Evolutionary conservation across 2,888 invertebrate genomes (phyloP).

Genomic region (Eupithecia dodoneata): DNA sequence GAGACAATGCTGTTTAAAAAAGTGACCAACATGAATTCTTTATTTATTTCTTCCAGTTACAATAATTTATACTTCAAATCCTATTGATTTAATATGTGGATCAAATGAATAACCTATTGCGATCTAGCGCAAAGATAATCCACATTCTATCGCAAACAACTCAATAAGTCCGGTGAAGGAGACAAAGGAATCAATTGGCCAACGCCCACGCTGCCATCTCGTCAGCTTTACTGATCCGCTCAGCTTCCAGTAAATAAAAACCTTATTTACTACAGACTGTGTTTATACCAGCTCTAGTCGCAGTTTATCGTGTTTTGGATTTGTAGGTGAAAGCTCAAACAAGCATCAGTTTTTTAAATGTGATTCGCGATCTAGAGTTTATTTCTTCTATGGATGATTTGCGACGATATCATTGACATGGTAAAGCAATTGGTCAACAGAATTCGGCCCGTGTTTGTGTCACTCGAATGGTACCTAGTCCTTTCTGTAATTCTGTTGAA

Average conservation of each 20-base stretch:
- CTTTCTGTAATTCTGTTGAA: background rate
- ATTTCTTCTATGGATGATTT: too few relatives aligned
- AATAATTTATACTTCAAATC: background rate
- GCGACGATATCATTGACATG: too few relatives aligned
- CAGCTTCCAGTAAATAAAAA: conserved; percentile 9
- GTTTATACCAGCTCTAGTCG: background rate
- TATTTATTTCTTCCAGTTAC: background rate
- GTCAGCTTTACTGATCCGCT: conserved; percentile 5
- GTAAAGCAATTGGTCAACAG: too few relatives aligned
- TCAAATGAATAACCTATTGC: too few relatives aligned
- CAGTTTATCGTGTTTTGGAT: background rate
- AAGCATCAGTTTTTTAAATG: too few relatives aligned
- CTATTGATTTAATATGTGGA: background rate
- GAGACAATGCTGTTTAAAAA: background rate
- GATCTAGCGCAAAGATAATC: background rate
- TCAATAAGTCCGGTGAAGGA: background rate
- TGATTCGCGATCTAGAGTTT: too few relatives aligned
- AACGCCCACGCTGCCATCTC: conserved; percentile 4
- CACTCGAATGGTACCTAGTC: too few relatives aligned
- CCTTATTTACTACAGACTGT: background rate
- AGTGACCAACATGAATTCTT: background rate
- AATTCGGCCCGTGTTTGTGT: too few relatives aligned
- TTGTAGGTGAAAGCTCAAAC: background rate
- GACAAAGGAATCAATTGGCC: conserved; percentile 11
- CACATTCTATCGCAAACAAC: background rate